Evolutionary conservation across 2,888 invertebrate species (phyloP).

Genomic region (Drosophila lacicola): DNA sequence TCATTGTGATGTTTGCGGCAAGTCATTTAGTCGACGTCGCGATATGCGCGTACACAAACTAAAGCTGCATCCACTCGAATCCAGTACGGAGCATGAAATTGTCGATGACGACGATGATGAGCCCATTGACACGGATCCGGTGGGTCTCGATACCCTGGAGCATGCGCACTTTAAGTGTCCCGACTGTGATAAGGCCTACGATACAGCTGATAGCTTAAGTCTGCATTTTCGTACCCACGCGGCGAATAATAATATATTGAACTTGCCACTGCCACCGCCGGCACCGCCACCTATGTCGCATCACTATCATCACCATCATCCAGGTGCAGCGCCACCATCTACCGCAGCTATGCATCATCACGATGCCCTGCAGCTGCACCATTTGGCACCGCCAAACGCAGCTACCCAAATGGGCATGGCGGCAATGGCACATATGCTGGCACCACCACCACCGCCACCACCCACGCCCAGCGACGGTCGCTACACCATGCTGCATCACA

Average conservation of each 20-base stretch:
- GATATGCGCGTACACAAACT: slow-evolving; percentile 86
- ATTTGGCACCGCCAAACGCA: slow-evolving; percentile 68
- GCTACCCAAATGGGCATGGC: slow-evolving; percentile 81
- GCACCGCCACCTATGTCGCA: slow-evolving; percentile 65
- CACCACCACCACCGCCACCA: slow-evolving; percentile 81
- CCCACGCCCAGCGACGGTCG: slow-evolving; percentile 81
- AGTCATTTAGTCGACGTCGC: slow-evolving; percentile 86
- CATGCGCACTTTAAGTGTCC: slow-evolving; percentile 83
- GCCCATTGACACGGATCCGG: slow-evolving; percentile 66
- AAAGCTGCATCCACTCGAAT: slow-evolving; percentile 81
- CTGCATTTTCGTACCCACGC: slow-evolving; percentile 84
- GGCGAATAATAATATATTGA: slow-evolving; percentile 71
- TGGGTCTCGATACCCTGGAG: slow-evolving; percentile 65
- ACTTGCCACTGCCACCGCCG: slow-evolving; percentile 70
- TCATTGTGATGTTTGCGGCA: slow-evolving; percentile 87
- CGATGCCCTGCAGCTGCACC: slow-evolving; percentile 71
- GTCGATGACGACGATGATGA: slow-evolving; percentile 75
- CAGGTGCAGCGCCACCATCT: slow-evolving; percentile 55
- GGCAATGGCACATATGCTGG: slow-evolving; percentile 79
- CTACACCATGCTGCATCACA: slow-evolving; percentile 82
- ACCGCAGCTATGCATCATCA: slow-evolving; percentile 63
- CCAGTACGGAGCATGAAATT: slow-evolving; percentile 72
- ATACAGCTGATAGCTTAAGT: slow-evolving; percentile 82
- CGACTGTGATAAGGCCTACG: slow-evolving; percentile 84
- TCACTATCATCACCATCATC: slow-evolving; percentile 68